Conservation (phyloP, 2,797 vertebrate species). For the Alcedo atthis region DNA sequence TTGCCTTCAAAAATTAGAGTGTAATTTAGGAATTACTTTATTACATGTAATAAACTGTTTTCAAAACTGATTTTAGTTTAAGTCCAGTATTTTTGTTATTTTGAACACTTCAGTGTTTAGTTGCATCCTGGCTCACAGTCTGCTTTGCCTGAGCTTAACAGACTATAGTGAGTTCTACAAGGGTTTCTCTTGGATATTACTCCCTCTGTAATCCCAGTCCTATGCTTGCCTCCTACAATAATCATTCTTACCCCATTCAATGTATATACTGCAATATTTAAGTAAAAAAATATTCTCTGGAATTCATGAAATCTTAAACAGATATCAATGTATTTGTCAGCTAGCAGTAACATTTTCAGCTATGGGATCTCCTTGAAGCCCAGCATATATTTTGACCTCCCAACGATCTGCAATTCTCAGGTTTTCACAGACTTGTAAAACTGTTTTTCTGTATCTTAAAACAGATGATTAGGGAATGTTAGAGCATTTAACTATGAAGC, state of each 20-base stretch:
- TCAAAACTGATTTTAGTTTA: background rate
- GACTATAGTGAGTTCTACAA: background rate
- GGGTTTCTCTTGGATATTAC: background rate
- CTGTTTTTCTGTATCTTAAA: background rate
- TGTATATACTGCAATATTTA: background rate
- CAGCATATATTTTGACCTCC: background rate
- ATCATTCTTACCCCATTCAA: background rate
- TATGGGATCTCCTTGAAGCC: background rate
- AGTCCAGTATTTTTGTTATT: background rate
- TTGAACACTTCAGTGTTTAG: background rate
- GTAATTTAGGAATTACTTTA: background rate
- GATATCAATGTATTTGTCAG: background rate
- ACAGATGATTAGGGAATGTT: background rate
- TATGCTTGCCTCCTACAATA: background rate
- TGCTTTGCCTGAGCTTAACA: background rate
- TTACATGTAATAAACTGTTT: background rate
- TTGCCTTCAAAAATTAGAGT: background rate
- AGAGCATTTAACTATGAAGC: background rate
- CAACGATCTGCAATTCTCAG: background rate
- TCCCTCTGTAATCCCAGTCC: background rate
- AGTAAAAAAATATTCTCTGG: background rate
- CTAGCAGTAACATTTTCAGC: background rate
- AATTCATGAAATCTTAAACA: background rate
- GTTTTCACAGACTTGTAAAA: background rate
- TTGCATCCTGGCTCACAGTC: background rate